phyloP scores from a whole-genome alignment of 1,140 invertebrate genomes.

The Drusus annulatus region DNA sequence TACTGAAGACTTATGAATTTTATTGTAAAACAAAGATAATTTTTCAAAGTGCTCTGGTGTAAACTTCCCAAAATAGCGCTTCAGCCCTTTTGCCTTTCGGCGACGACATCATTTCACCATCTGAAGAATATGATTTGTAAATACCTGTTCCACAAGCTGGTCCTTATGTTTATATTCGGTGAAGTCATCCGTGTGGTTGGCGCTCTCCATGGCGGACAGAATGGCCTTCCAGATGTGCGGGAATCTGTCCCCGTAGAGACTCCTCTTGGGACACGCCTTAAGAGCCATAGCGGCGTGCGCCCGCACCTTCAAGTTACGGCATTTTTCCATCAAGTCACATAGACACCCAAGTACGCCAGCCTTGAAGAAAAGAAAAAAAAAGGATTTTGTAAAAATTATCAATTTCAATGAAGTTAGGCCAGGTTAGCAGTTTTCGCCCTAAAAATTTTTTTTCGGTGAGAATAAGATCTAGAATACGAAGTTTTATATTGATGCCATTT shows the following conservation, averaged over 20 bases:
- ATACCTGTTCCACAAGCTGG: constrained; percentile 78
- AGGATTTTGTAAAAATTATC: not conserved
- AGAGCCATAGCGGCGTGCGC: constrained; percentile 87
- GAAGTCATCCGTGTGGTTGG: constrained; percentile 82
- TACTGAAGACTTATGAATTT: no score
- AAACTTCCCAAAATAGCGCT: no score
- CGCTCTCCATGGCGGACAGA: constrained; percentile 80
- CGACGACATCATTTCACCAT: not conserved
- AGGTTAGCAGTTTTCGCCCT: no score
- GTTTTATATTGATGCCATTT: no score
- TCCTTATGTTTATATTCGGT: constrained; percentile 87
- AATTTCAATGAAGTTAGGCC: not conserved
- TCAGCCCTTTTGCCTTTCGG: no score
- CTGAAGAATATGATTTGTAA: constrained; percentile 26
- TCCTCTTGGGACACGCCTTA: constrained; percentile 72
- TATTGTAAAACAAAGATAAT: no score
- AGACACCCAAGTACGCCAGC: constrained; percentile 69
- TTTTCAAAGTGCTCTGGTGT: no score
- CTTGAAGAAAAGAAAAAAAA: constrained; percentile 56
- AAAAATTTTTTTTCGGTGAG: no score
- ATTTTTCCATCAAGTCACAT: constrained; percentile 69
- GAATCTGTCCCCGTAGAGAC: constrained; percentile 76
- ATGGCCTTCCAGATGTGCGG: constrained; percentile 78
- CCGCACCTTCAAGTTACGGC: constrained; percentile 79
- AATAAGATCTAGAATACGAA: no score